These are phyloP conservation scores for Arctia plantaginis DNA, from an alignment of 2,888 invertebrate species.

Conservation along the genomic window DNA sequence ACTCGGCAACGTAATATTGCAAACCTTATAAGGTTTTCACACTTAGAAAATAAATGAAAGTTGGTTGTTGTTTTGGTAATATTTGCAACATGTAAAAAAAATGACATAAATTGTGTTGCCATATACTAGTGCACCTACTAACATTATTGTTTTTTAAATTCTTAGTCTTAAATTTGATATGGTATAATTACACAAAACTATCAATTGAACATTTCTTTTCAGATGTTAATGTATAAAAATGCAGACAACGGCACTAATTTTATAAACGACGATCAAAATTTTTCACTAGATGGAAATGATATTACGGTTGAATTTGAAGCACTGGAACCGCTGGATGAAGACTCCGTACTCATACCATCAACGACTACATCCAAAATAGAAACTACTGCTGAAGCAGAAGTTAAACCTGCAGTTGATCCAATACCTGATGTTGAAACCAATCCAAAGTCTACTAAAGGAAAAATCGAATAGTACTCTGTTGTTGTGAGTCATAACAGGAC, in stretches of 20 bases:
- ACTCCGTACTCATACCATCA: not conserved
- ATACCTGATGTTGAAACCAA: not conserved
- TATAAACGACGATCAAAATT: not conserved
- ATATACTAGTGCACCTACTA: too few species aligned
- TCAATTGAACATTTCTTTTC: not conserved
- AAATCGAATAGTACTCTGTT: not conserved
- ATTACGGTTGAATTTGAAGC: conserved; percentile 10
- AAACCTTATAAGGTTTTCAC: too few species aligned
- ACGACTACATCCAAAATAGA: not conserved
- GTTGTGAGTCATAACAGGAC: not conserved
- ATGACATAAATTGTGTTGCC: too few species aligned
- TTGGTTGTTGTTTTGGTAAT: too few species aligned
- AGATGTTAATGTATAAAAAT: conserved; percentile 3
- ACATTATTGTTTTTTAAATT: too few species aligned
- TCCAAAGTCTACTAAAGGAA: not conserved
- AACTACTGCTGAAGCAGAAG: not conserved
- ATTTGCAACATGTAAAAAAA: too few species aligned
- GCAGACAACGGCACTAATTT: not conserved
- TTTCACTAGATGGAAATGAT: not conserved
- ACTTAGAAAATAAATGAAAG: too few species aligned
- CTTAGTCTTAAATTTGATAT: not conserved
- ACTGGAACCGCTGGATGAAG: not conserved
- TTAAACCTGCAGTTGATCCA: not conserved
- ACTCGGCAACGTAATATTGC: too few species aligned
- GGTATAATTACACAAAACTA: not conserved